phyloP scores from a whole-genome alignment of 2,888 invertebrate genomes.

The Rapana venosa region DNA sequence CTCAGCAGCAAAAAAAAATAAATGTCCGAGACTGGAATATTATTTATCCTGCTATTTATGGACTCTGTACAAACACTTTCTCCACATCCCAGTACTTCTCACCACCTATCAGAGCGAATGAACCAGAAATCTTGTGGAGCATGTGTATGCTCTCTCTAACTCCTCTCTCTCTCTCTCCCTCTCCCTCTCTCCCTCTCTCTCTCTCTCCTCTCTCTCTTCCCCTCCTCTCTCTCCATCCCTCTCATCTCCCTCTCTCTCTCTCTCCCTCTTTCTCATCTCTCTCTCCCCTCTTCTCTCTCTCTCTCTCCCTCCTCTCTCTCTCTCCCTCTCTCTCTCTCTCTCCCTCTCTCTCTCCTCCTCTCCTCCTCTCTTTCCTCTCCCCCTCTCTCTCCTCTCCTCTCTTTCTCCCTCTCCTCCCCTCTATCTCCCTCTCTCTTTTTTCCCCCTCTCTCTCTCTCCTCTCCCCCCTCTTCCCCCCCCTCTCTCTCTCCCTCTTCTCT shows the following conservation, averaged over 20 bases:
- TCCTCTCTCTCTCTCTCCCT: not conserved
- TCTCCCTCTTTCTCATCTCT: not conserved
- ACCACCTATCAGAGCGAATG: too few relatives aligned
- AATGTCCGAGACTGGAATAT: too few relatives aligned
- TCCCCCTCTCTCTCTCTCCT: not conserved
- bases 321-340: not conserved
- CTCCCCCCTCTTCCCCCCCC: not conserved
- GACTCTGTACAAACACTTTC: too few relatives aligned
- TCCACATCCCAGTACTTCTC: too few relatives aligned
- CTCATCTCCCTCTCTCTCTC: slow-evolving; percentile 2
- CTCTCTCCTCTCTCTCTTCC: too few relatives aligned
- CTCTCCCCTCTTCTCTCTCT: not conserved
- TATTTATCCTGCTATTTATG: too few relatives aligned
- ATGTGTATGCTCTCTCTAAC: not conserved
- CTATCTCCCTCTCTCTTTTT: not conserved
- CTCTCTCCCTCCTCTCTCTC: not conserved
- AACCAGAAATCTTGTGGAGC: too few relatives aligned
- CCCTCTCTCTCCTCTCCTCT: not conserved
- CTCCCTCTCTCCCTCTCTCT: not conserved
- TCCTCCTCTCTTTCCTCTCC: not conserved
- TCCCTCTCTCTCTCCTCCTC: not conserved
- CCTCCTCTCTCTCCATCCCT: not conserved
- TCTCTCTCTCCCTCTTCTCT: not conserved
- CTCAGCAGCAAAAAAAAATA: too few relatives aligned
- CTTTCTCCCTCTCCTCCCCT: too few relatives aligned